These are phyloP conservation scores for Cercopithecus mona DNA, from an alignment of 2,113 vertebrate genomes.

Conservation along the genomic window DNA sequence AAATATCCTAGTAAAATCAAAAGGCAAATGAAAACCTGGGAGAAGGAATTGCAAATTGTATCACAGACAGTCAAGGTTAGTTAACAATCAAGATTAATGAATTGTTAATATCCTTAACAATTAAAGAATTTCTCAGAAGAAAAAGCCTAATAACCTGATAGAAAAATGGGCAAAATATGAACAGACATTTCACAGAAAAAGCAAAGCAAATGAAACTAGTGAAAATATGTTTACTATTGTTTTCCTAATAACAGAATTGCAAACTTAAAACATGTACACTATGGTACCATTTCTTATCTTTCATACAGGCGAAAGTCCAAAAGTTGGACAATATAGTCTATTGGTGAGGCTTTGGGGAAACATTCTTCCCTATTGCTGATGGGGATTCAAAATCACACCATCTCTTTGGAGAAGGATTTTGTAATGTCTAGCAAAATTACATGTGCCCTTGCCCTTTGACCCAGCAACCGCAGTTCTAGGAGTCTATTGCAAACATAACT, in stretches of 20 bases:
- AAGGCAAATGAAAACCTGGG: slow-evolving; percentile 35
- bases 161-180: not conserved
- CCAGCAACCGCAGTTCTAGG: not conserved
- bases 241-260: not conserved
- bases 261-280: not conserved
- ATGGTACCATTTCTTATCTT: not conserved
- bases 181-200: not conserved
- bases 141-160: not conserved
- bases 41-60: not conserved
- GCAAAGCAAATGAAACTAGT: not conserved
- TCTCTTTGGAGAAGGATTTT: not conserved
- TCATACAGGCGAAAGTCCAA: not conserved
- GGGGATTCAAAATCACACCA: not conserved
- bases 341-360: not conserved
- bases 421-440: not conserved
- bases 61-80: not conserved
- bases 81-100: not conserved
- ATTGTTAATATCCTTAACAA: not conserved
- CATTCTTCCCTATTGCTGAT: not conserved
- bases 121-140: not conserved
- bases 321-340: not conserved
- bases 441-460: not conserved
- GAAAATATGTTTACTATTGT: not conserved
- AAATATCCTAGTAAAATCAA: slow-evolving; percentile 20
- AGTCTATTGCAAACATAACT: not conserved